Evolutionary conservation across 2,113 vertebrate genomes (phyloP), one percentile per base, ranked within the genome.

Genomic region (Psittacula cyanocephala): DNA sequence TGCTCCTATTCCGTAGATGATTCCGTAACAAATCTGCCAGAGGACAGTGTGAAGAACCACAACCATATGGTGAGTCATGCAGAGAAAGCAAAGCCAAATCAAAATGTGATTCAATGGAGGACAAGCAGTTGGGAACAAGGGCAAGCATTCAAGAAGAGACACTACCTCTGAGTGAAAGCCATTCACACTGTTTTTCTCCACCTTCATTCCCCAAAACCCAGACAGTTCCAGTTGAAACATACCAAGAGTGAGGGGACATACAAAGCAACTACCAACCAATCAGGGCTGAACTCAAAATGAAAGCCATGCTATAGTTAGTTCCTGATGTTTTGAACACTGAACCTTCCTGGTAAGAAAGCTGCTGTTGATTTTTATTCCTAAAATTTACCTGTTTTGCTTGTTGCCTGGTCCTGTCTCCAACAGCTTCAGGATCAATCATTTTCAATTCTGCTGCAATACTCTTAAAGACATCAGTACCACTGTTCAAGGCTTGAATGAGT

Each of bases 381-480:
- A 87, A 94, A 82, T 37, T 81, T 76, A 99, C 99, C 99, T 99
- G 99, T 91, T 99, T 99, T 62, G 99, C 99, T 87, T 99, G 99
- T 84, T 99, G 99, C 93, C 99, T 98, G 69, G 98, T 97, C 60
- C 72, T 88, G 47, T 99, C 98, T 19, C 98, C 98, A 62, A 99
- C 99, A 52, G 98, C 91, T 63, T 98, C 97, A 1, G 97, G 98
- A 55, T 99, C 98, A 2, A 99, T 93, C 97, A 98, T 99, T 96
- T 99, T 99, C 99, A 99, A 99, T 70, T 99, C 99, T 0, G 99
- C 99, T 49, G 99, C 99, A 19, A 99, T 99, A 96, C 98, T 99
- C 94, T 97, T 98, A 88, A 99, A 99, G 82, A 99, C 99, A 74
- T 99, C 99, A 5, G 98, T 95, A 47, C 98, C 99, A 20, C 96